Percentiles rank a stretch among this genome's conserved stretches.
These are phyloP conservation scores for Halesus radiatus DNA, from an alignment of 1,140 invertebrate genomes.

Conservation along the genomic window DNA sequence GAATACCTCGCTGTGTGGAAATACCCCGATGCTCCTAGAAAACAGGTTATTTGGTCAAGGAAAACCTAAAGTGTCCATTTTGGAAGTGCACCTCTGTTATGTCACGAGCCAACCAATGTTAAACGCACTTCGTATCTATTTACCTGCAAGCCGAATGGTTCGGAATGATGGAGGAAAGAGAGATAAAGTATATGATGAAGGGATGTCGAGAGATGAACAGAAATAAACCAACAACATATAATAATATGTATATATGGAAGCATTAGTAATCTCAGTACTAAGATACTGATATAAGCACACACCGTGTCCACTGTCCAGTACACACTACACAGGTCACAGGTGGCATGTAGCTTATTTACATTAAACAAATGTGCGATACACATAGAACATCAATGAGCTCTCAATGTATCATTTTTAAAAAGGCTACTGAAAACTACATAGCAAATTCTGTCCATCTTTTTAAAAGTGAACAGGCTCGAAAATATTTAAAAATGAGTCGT, in stretches of 20 bases:
- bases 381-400: conserved; percentile 8
- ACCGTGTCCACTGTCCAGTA: not conserved
- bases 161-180: not conserved
- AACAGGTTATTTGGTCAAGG: not conserved
- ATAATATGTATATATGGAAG: not conserved
- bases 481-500: not conserved
- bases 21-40: not conserved
- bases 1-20: not conserved
- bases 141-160: conserved; percentile 18
- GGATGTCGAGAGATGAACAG: not conserved
- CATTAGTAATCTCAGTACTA: not conserved
- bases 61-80: not conserved
- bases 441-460: not conserved
- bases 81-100: not conserved
- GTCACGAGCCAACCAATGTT: not conserved
- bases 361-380: not conserved
- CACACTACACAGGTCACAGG: no score
- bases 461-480: not conserved
- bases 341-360: not conserved
- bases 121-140: not conserved
- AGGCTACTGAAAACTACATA: not conserved
- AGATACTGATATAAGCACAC: not conserved
- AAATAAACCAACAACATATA: not conserved
- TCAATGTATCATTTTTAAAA: conserved; percentile 25
- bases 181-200: not conserved